These are phyloP conservation scores for Itoplectis maculator DNA, from an alignment of 2,888 invertebrate species.

Conservation along the genomic window DNA sequence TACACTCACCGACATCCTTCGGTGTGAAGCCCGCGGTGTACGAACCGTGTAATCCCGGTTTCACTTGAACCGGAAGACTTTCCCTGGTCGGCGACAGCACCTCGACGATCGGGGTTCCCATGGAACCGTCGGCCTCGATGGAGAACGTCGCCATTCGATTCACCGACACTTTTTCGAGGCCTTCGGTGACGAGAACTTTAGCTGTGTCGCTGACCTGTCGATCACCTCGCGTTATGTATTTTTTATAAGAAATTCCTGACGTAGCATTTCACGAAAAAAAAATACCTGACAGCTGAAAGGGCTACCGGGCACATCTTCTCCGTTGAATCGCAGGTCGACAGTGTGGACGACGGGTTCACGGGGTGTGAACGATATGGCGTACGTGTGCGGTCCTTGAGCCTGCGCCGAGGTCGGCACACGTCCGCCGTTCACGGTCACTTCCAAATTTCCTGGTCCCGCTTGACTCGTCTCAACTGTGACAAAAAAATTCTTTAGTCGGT, in stretches of 20 bases:
- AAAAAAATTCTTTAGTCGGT: slow-evolving; percentile 28
- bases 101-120: slow-evolving; percentile 90
- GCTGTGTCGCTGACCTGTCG: slow-evolving; percentile 82
- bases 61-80: slow-evolving; percentile 92
- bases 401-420: slow-evolving; percentile 98
- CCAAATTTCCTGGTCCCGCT: slow-evolving; percentile 99
- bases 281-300: slow-evolving; percentile 85
- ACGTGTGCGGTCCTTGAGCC: slow-evolving; percentile 97
- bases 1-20: slow-evolving; percentile 91
- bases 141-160: slow-evolving; percentile 93
- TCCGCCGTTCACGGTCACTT: slow-evolving; percentile 99
- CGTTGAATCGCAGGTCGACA: slow-evolving; percentile 98
- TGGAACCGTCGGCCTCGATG: slow-evolving; percentile 93
- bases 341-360: slow-evolving; percentile 95
- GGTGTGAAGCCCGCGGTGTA: slow-evolving; percentile 96
- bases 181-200: slow-evolving; percentile 90
- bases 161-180: slow-evolving; percentile 95
- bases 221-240: slow-evolving; percentile 35
- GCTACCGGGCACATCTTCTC: slow-evolving; percentile 95
- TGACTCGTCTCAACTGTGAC: slow-evolving; percentile 96
- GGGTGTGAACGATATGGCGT: slow-evolving; percentile 98
- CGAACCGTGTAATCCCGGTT: slow-evolving; percentile 91
- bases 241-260: too few species aligned
- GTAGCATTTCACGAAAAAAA: too few species aligned
- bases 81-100: slow-evolving; percentile 86